Evolutionary conservation across 2,113 vertebrate genomes (phyloP).

Genomic region (Halichoerus grypus): DNA sequence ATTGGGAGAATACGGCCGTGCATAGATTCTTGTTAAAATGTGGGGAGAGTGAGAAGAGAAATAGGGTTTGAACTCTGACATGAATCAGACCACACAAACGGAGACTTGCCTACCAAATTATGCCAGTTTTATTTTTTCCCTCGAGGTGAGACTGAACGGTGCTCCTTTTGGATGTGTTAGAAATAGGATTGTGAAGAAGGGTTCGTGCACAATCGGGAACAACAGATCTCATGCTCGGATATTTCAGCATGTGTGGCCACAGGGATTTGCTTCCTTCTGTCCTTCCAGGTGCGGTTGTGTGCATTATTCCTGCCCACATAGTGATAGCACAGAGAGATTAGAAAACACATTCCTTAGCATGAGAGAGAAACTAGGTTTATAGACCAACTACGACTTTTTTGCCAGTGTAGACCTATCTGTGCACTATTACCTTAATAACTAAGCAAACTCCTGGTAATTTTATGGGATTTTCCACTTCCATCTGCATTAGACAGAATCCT

Average conservation of each 20-base stretch:
- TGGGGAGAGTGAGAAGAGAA: neutral
- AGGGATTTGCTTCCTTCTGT: neutral
- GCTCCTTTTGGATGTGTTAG: neutral
- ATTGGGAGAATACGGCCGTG: neutral
- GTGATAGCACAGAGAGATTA: neutral
- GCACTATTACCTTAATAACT: neutral
- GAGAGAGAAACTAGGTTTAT: neutral
- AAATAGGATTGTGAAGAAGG: neutral
- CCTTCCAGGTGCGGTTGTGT: neutral
- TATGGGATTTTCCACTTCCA: neutral
- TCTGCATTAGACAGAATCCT: neutral
- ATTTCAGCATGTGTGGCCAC: rapidly evolving
- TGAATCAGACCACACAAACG: neutral
- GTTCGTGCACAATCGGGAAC: neutral
- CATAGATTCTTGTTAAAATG: neutral
- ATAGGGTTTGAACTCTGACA: neutral
- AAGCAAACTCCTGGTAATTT: neutral
- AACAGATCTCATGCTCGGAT: neutral
- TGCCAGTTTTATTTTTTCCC: neutral
- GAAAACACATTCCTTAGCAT: neutral
- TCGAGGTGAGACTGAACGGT: neutral
- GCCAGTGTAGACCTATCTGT: neutral
- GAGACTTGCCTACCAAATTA: neutral
- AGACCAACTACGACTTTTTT: neutral
- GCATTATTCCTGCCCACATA: neutral